Conservation (phyloP, 2,888 invertebrate genomes). For the Steinernema carpocapsae region DNA sequence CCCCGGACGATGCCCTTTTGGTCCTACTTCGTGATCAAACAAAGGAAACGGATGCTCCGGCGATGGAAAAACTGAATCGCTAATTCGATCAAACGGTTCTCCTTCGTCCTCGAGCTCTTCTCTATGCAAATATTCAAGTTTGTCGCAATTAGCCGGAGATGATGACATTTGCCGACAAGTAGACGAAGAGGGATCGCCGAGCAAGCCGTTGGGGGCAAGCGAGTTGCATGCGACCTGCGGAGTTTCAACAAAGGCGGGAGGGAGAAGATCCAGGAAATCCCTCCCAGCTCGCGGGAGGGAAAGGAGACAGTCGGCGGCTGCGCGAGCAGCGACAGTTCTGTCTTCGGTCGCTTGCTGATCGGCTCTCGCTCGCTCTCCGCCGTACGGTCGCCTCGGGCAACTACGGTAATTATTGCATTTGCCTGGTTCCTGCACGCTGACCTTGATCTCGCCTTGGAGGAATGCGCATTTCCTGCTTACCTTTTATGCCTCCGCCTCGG, state of each 20-base stretch:
- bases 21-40: background rate
- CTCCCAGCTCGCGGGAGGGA: slow-evolving; percentile 14
- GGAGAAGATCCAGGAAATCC: slow-evolving; percentile 34
- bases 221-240: slow-evolving; percentile 23
- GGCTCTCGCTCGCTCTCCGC: slow-evolving; percentile 12
- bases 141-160: slow-evolving; percentile 27
- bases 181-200: background rate
- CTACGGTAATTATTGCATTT: slow-evolving; percentile 21
- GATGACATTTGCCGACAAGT: slow-evolving; percentile 10
- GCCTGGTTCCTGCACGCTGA: slow-evolving; percentile 11
- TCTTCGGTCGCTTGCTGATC: slow-evolving; percentile 12
- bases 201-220: background rate
- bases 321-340: slow-evolving; percentile 18
- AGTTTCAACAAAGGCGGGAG: slow-evolving; percentile 34
- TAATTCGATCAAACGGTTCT: slow-evolving; percentile 1
- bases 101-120: background rate
- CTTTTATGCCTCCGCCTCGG: background rate
- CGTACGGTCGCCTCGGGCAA: slow-evolving; percentile 21
- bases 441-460: slow-evolving; percentile 21
- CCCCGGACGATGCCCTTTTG: background rate
- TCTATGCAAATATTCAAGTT: slow-evolving; percentile 29
- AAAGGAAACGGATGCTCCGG: slow-evolving; percentile 9
- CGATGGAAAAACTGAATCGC: background rate
- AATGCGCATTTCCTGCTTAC: background rate
- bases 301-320: slow-evolving; percentile 14